Evolutionary conservation across 2,888 invertebrate species (phyloP).

Genomic region (Leucophora obtusa): DNA sequence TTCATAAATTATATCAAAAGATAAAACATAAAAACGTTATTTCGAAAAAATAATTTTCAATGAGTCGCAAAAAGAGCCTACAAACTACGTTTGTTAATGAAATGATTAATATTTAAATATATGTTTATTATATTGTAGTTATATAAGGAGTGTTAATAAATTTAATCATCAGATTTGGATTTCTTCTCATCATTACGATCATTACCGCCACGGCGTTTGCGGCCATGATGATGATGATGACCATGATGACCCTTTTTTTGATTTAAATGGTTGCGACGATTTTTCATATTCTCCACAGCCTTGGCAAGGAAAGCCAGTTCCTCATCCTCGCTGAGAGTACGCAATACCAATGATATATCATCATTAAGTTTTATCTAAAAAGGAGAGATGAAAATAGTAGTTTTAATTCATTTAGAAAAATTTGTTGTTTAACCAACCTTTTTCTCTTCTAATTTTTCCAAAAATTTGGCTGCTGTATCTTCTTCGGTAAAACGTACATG

Average conservation of each 20-base stretch:
- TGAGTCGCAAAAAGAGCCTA: slow-evolving; percentile 16
- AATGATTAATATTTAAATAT: slow-evolving; percentile 28
- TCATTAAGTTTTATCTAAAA: slow-evolving; percentile 76
- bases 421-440: slow-evolving; percentile 79
- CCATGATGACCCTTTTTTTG: slow-evolving; percentile 71
- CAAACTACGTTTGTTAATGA: slow-evolving; percentile 11
- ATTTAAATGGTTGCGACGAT: slow-evolving; percentile 80
- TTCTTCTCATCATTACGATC: slow-evolving; percentile 71
- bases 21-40: no score
- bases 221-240: slow-evolving; percentile 70
- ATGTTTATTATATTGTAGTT: slow-evolving; percentile 9
- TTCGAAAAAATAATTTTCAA: not conserved
- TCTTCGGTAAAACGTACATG: slow-evolving; percentile 86
- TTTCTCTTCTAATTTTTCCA: slow-evolving; percentile 83
- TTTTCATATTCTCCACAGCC: slow-evolving; percentile 82
- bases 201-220: slow-evolving; percentile 74
- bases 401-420: not conserved
- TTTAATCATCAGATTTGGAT: slow-evolving; percentile 50
- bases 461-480: slow-evolving; percentile 83
- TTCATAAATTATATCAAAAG: slow-evolving; percentile 14
- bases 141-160: slow-evolving; percentile 23
- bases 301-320: slow-evolving; percentile 84
- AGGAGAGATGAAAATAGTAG: not conserved
- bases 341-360: slow-evolving; percentile 80
- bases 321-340: slow-evolving; percentile 85